A percentile compares a stretch with the other conserved stretches of the same genome.
Conservation (phyloP, 2,113 vertebrate species). For the Tylochromis polylepis region DNA sequence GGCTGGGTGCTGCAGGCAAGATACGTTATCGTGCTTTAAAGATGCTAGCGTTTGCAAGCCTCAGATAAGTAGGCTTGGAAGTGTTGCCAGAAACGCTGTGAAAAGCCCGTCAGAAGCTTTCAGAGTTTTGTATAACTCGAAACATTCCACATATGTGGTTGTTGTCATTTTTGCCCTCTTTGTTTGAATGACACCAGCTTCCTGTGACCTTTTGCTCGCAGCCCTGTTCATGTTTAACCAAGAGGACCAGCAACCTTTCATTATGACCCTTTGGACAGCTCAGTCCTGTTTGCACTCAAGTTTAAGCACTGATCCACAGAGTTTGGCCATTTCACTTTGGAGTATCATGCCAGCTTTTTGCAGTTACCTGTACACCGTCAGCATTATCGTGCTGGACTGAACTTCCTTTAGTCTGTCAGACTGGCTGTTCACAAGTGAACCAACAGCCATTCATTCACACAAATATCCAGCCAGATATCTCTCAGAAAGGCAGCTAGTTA, state of each 20-base stretch:
- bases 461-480: slow-evolving; percentile 28
- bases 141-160: background rate
- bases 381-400: background rate
- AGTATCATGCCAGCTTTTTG: background rate
- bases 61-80: background rate
- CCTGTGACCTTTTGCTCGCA: slow-evolving; percentile 16
- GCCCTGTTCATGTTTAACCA: slow-evolving; percentile 52
- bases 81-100: background rate
- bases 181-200: background rate
- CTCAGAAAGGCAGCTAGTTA: slow-evolving; percentile 34
- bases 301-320: background rate
- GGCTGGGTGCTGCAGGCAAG: slow-evolving; percentile 20
- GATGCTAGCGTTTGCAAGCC: background rate
- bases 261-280: slow-evolving; percentile 28
- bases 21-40: slow-evolving; percentile 42
- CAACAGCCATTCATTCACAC: slow-evolving; percentile 18
- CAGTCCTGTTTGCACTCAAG: slow-evolving; percentile 14
- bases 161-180: background rate
- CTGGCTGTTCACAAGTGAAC: background rate
- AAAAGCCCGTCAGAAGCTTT: background rate
- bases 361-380: background rate
- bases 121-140: background rate
- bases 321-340: background rate
- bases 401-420: background rate
- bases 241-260: slow-evolving; percentile 39